phyloP scores from a whole-genome alignment of 2,888 invertebrate genomes.

The Nasonovia ribisnigri region DNA sequence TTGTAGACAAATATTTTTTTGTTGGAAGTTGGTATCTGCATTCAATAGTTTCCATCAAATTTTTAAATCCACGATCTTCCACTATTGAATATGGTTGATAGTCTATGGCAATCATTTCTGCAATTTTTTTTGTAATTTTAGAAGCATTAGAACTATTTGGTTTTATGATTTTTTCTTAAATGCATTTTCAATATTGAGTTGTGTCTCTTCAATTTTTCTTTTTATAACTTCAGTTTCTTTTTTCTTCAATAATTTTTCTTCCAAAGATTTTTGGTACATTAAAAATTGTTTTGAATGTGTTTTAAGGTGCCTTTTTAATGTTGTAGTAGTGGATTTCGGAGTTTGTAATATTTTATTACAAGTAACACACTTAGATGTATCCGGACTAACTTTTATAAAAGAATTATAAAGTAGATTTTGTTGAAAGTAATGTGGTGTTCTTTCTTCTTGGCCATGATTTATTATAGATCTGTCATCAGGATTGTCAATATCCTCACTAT shows the following conservation, averaged over 20 bases:
- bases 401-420: slow-evolving; percentile 1
- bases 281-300: not conserved
- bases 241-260: not conserved
- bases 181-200: not conserved
- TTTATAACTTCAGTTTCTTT: not conserved
- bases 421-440: not conserved
- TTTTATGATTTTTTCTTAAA: not conserved
- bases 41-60: slow-evolving; percentile 63
- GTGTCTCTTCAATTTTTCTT: slow-evolving; percentile 24
- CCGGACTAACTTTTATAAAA: not conserved
- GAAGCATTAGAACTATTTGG: not conserved
- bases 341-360: not conserved
- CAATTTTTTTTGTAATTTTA: slow-evolving; percentile 13
- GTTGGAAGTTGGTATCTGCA: slow-evolving; percentile 62
- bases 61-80: slow-evolving; percentile 65
- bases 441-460: not conserved
- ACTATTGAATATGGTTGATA: slow-evolving; percentile 65
- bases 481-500: not conserved
- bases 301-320: slow-evolving; percentile 5
- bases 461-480: not conserved
- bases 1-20: slow-evolving; percentile 61
- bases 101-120: slow-evolving; percentile 58
- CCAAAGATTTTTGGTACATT: not conserved
- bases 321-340: not conserved
- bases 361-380: not conserved